phyloP scores from a whole-genome alignment of 2,113 vertebrate species.

The Lepus europaeus region DNA sequence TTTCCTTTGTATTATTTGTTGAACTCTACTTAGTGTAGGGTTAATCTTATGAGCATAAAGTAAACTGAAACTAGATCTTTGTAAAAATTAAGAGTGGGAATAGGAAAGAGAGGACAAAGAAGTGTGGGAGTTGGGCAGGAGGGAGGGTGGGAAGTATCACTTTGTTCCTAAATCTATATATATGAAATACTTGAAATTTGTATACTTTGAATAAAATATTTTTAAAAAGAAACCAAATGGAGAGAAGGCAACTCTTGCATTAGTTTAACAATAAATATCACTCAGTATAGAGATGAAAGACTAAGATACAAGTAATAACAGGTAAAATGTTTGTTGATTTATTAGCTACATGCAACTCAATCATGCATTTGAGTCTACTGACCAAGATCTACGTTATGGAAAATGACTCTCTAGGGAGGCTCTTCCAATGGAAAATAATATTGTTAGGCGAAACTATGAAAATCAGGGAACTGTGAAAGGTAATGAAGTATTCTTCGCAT shows the following conservation, averaged over 20 bases:
- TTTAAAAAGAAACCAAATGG: slow-evolving; percentile 34
- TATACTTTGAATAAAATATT: neutral
- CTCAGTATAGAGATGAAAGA: slow-evolving; percentile 2
- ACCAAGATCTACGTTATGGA: slow-evolving; percentile 44
- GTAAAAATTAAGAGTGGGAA: too few species aligned
- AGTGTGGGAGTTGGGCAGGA: too few species aligned
- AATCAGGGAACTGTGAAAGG: slow-evolving; percentile 56
- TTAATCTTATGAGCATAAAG: too few species aligned
- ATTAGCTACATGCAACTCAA: slow-evolving; percentile 12
- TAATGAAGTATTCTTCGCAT: slow-evolving; percentile 65
- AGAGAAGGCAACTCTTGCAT: neutral
- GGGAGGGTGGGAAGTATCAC: too few species aligned
- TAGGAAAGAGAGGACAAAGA: too few species aligned
- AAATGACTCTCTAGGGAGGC: neutral
- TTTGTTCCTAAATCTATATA: too few species aligned
- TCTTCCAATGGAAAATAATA: slow-evolving; percentile 24
- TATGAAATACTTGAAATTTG: too few species aligned
- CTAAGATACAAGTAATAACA: slow-evolving; percentile 12
- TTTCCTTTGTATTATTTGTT: too few species aligned
- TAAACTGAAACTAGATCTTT: too few species aligned
- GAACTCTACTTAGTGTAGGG: too few species aligned
- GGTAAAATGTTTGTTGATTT: slow-evolving; percentile 35
- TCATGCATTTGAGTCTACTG: neutral
- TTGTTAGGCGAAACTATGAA: slow-evolving; percentile 58
- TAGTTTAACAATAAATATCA: slow-evolving; percentile 25